These are phyloP conservation scores for Phortica magna DNA, from an alignment of 2,888 invertebrate genomes.

Conservation along the genomic window DNA sequence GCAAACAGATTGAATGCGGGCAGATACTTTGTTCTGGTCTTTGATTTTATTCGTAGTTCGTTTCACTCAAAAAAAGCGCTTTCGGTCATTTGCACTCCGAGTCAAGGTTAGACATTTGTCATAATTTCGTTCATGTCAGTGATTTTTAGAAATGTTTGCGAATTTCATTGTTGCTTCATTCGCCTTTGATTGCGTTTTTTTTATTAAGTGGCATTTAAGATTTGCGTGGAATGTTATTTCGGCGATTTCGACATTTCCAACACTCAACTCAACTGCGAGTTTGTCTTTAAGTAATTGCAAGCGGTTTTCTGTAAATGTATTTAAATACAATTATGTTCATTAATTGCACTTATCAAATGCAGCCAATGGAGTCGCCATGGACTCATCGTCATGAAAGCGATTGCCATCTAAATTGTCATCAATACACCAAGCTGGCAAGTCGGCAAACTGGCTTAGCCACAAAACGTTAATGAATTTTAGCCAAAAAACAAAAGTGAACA, in stretches of 20 bases:
- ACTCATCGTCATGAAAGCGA: not conserved
- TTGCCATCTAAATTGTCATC: not conserved
- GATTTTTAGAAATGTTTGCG: slow-evolving; percentile 67
- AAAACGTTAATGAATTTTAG: slow-evolving; percentile 14
- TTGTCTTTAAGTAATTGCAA: not conserved
- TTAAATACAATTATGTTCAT: not conserved
- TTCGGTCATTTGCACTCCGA: slow-evolving; percentile 38
- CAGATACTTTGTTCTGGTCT: not conserved
- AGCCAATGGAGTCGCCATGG: not conserved
- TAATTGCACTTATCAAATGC: slow-evolving; percentile 5
- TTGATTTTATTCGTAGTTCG: slow-evolving; percentile 2
- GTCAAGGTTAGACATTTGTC: slow-evolving; percentile 67
- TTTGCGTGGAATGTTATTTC: not conserved
- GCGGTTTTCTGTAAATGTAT: not conserved
- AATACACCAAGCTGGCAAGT: not conserved
- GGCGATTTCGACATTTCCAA: not conserved
- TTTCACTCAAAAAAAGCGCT: not conserved
- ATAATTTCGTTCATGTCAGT: slow-evolving; percentile 59
- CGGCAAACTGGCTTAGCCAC: not conserved
- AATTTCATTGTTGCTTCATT: slow-evolving; percentile 46
- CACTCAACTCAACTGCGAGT: too few relatives aligned
- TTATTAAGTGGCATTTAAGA: slow-evolving; percentile 62
- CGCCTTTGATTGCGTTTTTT: not conserved
- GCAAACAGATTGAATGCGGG: not conserved
- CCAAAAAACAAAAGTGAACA: slow-evolving; percentile 1